Conservation (phyloP, 2,888 invertebrate species). For the Idaea biselata region DNA sequence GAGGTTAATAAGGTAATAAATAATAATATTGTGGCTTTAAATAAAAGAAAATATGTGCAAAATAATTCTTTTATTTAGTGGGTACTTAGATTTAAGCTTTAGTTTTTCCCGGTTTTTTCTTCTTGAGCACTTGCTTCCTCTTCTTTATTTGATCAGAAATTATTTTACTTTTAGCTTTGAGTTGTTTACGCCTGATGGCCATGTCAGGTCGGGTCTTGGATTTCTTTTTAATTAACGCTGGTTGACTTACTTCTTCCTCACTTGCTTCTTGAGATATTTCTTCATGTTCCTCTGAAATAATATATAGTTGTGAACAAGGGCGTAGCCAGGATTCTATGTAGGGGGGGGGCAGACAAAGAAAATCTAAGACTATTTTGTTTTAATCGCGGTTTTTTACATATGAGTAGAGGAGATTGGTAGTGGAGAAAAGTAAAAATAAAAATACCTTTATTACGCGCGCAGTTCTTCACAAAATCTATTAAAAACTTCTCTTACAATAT, state of each 20-base stretch:
- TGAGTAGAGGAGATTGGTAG: too few species aligned
- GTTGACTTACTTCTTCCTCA: slow-evolving; percentile 36
- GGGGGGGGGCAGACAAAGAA: too few species aligned
- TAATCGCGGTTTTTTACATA: too few species aligned
- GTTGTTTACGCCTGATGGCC: slow-evolving; percentile 72
- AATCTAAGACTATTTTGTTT: too few species aligned
- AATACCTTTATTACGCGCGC: too few species aligned
- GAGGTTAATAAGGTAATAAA: too few species aligned
- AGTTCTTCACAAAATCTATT: too few species aligned
- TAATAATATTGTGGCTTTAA: slow-evolving; percentile 16
- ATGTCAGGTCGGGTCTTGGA: slow-evolving; percentile 63
- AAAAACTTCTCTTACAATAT: too few species aligned
- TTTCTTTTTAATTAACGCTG: slow-evolving; percentile 48
- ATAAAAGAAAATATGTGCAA: slow-evolving; percentile 37
- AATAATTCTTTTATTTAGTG: slow-evolving; percentile 35
- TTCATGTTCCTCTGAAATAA: slow-evolving; percentile 58
- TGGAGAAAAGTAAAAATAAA: too few species aligned
- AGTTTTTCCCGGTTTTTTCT: slow-evolving; percentile 56
- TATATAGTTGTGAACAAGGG: neutral
- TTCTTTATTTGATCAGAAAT: slow-evolving; percentile 74
- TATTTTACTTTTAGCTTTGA: slow-evolving; percentile 69
- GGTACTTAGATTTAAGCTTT: slow-evolving; percentile 38
- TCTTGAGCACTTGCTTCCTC: slow-evolving; percentile 64
- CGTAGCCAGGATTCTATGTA: too few species aligned
- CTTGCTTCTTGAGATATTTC: slow-evolving; percentile 39